A percentile compares a stretch with the other conserved stretches of the same genome.
phyloP scores from a whole-genome alignment of 2,113 vertebrate genomes.

The Pheucticus melanocephalus region DNA sequence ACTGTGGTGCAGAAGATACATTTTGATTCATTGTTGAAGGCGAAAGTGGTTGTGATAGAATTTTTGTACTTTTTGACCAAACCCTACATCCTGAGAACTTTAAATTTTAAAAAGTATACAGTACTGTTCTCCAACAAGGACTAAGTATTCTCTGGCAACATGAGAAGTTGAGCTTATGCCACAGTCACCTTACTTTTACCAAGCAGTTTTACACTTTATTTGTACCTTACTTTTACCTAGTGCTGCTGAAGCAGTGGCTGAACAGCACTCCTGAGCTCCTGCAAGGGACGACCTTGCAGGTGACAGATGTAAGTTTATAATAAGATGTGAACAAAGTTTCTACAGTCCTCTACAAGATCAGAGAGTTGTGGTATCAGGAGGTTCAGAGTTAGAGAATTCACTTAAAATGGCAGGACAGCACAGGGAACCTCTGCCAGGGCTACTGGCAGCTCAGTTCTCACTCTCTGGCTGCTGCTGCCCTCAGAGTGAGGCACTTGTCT shows the following conservation, averaged over 20 bases:
- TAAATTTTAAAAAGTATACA: not conserved
- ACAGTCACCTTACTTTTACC: not conserved
- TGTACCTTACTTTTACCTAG: not conserved
- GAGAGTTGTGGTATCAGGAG: not conserved
- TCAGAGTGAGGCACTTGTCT: not conserved
- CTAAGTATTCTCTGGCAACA: not conserved
- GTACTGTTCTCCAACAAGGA: not conserved
- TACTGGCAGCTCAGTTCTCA: not conserved
- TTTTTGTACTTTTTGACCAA: not conserved
- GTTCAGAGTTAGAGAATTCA: not conserved
- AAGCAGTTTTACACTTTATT: not conserved
- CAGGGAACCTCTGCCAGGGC: not conserved
- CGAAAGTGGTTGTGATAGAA: not conserved
- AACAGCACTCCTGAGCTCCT: not conserved
- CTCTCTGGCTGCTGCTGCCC: not conserved
- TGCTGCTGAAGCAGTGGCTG: not conserved
- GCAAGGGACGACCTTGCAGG: not conserved
- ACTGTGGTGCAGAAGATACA: not conserved
- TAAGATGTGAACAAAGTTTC: not conserved
- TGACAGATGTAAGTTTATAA: not conserved
- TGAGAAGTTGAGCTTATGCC: not conserved
- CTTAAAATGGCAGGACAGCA: not conserved
- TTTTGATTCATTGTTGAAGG: not conserved
- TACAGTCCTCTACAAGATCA: not conserved
- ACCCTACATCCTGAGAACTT: not conserved